phyloP scores from a whole-genome alignment of 2,888 invertebrate genomes.

The Melanargia galathea region DNA sequence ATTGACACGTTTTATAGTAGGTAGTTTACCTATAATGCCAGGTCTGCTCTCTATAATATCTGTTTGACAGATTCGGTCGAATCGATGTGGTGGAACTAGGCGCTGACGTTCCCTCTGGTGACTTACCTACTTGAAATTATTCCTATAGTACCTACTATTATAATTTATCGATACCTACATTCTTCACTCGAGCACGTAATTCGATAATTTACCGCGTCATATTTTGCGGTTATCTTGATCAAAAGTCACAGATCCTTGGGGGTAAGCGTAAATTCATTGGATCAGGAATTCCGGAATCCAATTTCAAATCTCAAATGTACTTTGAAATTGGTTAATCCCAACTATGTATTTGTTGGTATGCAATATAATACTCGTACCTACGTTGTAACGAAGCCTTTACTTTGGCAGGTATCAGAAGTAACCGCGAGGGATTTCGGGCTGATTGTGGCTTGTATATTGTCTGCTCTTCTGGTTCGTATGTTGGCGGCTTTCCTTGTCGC shows the following conservation, averaged over 20 bases:
- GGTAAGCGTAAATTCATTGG: slow-evolving; percentile 15
- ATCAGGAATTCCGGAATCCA: slow-evolving; percentile 12
- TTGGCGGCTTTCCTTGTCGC: slow-evolving; percentile 70
- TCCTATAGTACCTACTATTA: not conserved
- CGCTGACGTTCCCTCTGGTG: too few relatives aligned
- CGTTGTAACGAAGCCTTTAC: slow-evolving; percentile 1
- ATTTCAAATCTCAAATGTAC: slow-evolving; percentile 24
- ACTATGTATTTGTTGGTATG: slow-evolving; percentile 17
- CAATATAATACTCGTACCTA: not conserved
- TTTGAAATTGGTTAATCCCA: slow-evolving; percentile 21
- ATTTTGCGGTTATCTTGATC: slow-evolving; percentile 24
- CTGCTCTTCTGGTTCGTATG: slow-evolving; percentile 64
- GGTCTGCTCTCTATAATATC: too few relatives aligned
- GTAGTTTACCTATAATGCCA: too few relatives aligned
- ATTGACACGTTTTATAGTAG: too few relatives aligned
- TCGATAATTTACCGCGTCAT: slow-evolving; percentile 14
- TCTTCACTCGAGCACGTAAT: slow-evolving; percentile 7
- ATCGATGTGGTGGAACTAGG: too few relatives aligned
- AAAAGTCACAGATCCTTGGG: slow-evolving; percentile 7
- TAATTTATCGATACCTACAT: not conserved
- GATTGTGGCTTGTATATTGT: slow-evolving; percentile 64
- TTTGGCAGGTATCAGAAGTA: slow-evolving; percentile 61
- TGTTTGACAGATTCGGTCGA: too few relatives aligned
- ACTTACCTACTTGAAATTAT: not conserved
- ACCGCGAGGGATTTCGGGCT: slow-evolving; percentile 58